Evolutionary conservation across 2,888 invertebrate genomes (phyloP).

Genomic region (Zeuzera pyrina): DNA sequence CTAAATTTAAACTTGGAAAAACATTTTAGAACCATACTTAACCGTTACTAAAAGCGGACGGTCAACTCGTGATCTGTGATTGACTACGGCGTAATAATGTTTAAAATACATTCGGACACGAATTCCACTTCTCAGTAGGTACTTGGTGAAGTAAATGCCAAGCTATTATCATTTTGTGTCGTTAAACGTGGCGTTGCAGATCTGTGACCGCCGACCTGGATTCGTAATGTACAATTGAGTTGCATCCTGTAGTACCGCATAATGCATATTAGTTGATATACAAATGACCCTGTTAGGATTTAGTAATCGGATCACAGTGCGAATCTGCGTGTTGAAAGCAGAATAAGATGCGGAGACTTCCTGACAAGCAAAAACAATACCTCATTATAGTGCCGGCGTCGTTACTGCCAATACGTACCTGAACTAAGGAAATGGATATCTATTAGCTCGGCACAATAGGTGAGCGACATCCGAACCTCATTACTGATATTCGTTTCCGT

Average conservation of each 20-base stretch:
- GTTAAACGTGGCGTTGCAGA: slow-evolving; percentile 37
- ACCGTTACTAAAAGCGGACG: slow-evolving; percentile 13
- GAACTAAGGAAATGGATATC: slow-evolving; percentile 69
- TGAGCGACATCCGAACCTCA: slow-evolving; percentile 73
- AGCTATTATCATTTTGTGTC: slow-evolving; percentile 41
- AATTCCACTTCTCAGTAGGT: slow-evolving; percentile 32
- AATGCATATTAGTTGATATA: slow-evolving; percentile 16
- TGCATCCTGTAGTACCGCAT: slow-evolving; percentile 14
- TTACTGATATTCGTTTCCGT: slow-evolving; percentile 66
- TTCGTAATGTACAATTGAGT: slow-evolving; percentile 15
- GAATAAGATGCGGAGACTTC: slow-evolving; percentile 49
- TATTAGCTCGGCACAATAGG: slow-evolving; percentile 71
- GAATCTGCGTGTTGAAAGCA: slow-evolving; percentile 43
- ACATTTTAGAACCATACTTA: slow-evolving; percentile 1
- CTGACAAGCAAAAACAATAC: slow-evolving; percentile 50
- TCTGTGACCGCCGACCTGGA: slow-evolving; percentile 46
- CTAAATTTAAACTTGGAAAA: slow-evolving; percentile 4
- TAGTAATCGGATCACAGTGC: slow-evolving; percentile 36
- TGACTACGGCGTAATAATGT: slow-evolving; percentile 28
- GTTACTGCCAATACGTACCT: slow-evolving; percentile 48
- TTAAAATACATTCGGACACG: slow-evolving; percentile 26
- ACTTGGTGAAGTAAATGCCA: slow-evolving; percentile 33
- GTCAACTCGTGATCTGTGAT: slow-evolving; percentile 44
- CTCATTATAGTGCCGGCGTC: slow-evolving; percentile 54
- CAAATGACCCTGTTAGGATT: slow-evolving; percentile 18